phyloP scores from a whole-genome alignment of 1,140 invertebrate species.

The Periplaneta americana region DNA sequence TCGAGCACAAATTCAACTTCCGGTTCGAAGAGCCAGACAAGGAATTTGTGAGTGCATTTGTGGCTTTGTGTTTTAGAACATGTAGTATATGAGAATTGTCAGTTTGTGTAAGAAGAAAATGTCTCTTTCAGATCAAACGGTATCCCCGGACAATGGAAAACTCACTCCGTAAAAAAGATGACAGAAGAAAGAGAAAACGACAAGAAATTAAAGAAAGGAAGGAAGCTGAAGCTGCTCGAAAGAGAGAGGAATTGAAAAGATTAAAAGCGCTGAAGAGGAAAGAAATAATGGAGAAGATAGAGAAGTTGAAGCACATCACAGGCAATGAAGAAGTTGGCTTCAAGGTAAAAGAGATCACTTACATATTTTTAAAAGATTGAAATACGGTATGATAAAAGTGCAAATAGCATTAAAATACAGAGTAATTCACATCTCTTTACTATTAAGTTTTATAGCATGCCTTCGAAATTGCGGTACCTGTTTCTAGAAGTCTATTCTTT shows the following conservation, averaged over 20 bases:
- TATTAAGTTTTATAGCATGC: no score
- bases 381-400: no score
- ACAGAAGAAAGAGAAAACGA: constrained; percentile 69
- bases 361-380: no score
- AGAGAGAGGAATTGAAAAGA: constrained; percentile 80
- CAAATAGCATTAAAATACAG: no score
- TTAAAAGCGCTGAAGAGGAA: constrained; percentile 82
- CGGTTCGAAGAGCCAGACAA: constrained; percentile 94
- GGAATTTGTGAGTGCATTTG: constrained; percentile 68
- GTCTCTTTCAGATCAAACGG: constrained; percentile 62
- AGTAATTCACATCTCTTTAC: no score
- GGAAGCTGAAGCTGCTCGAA: constrained; percentile 72
- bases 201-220: constrained; percentile 72
- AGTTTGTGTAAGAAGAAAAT: background rate
- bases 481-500: no score
- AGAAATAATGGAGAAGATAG: constrained; percentile 87
- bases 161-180: constrained; percentile 75
- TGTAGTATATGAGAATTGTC: background rate
- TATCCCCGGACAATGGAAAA: constrained; percentile 86
- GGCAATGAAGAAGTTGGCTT: constrained; percentile 60
- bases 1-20: constrained; percentile 95
- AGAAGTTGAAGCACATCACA: constrained; percentile 83
- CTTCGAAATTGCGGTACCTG: no score
- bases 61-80: background rate
- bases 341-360: no score